These are phyloP conservation scores for Bombyx mandarina DNA, from an alignment of 1,140 invertebrate species.

Conservation along the genomic window DNA sequence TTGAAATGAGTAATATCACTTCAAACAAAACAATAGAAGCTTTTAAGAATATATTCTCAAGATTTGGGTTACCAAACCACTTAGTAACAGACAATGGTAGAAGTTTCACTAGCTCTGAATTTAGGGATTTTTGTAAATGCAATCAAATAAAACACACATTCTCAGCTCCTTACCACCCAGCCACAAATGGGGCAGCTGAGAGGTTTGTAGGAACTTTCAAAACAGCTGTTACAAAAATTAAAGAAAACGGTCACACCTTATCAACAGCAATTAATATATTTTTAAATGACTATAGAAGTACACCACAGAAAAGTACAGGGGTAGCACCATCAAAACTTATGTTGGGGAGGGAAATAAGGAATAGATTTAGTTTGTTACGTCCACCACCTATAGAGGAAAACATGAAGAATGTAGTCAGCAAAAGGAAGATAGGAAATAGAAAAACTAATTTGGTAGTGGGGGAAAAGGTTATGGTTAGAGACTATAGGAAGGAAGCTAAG, in stretches of 20 bases:
- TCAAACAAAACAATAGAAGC: slow-evolving; percentile 7
- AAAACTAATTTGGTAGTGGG: no score
- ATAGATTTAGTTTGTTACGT: slow-evolving; percentile 3
- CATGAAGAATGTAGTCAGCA: no score
- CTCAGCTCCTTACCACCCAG: slow-evolving; percentile 11
- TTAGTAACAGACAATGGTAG: slow-evolving; percentile 14
- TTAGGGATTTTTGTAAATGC: slow-evolving; percentile 16
- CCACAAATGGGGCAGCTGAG: slow-evolving; percentile 11
- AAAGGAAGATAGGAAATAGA: no score
- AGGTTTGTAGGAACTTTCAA: slow-evolving; percentile 11
- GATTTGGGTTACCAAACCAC: slow-evolving; percentile 12
- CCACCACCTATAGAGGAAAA: no score
- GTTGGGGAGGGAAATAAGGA: slow-evolving; percentile 12
- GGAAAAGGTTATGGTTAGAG: no score
- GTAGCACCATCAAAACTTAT: slow-evolving; percentile 10
- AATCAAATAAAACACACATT: slow-evolving; percentile 18
- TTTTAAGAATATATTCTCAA: slow-evolving; percentile 10
- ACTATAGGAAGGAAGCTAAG: no score
- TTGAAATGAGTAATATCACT: slow-evolving; percentile 12
- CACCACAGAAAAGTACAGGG: slow-evolving; percentile 10
- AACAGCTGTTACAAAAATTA: slow-evolving; percentile 9
- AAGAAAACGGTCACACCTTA: slow-evolving; percentile 11
- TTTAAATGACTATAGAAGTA: slow-evolving; percentile 21
- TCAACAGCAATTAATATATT: slow-evolving; percentile 18
- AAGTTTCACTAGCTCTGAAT: slow-evolving; percentile 7